phyloP scores from a whole-genome alignment of 2,888 invertebrate species.

The Cataglyphis rosenhaueri region DNA sequence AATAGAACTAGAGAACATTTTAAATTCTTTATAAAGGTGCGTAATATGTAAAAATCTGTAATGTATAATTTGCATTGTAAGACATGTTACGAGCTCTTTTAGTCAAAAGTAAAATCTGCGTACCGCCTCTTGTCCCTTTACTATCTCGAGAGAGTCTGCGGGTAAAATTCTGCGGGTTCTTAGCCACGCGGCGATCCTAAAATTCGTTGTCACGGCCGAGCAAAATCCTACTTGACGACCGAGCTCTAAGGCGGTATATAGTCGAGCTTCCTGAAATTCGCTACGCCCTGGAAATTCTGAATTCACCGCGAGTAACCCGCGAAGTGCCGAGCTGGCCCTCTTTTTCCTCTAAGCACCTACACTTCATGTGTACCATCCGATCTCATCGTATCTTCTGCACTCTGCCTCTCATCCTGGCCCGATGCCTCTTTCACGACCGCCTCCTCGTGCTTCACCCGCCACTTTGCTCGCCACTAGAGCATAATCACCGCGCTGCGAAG shows the following conservation, averaged over 20 bases:
- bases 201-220: slow-evolving; percentile 67
- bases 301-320: slow-evolving; percentile 60
- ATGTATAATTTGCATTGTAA: not conserved
- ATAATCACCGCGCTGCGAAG: slow-evolving; percentile 73
- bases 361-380: slow-evolving; percentile 59
- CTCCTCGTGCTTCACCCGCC: slow-evolving; percentile 71
- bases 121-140: slow-evolving; percentile 9
- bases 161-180: slow-evolving; percentile 51
- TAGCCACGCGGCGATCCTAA: slow-evolving; percentile 54
- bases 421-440: slow-evolving; percentile 55
- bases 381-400: slow-evolving; percentile 61
- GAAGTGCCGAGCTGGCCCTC: slow-evolving; percentile 59
- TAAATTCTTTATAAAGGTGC: not conserved
- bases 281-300: slow-evolving; percentile 66
- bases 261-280: slow-evolving; percentile 60
- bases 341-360: slow-evolving; percentile 58
- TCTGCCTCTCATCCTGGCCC: slow-evolving; percentile 56
- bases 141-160: slow-evolving; percentile 46
- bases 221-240: slow-evolving; percentile 50
- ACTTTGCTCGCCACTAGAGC: slow-evolving; percentile 75
- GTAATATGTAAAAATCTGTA: not conserved
- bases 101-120: not conserved
- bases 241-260: slow-evolving; percentile 34
- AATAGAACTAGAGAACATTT: not conserved
- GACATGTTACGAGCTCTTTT: not conserved